Conservation (phyloP, 2,113 vertebrate genomes). For the Hydrolagus affinis region DNA sequence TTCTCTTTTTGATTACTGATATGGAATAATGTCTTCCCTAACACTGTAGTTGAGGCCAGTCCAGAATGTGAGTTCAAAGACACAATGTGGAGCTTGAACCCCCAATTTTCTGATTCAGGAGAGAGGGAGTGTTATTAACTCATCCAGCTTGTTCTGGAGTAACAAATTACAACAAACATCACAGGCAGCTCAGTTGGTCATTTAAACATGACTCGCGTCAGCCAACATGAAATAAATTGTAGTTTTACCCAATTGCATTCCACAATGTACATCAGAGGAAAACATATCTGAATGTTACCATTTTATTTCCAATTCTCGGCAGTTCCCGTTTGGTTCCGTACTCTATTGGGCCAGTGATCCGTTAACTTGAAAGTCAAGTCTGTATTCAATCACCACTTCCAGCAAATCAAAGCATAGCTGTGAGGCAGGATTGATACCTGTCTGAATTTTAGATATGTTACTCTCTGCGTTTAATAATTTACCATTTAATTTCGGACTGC, state of each 20-base stretch:
- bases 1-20: too few relatives aligned
- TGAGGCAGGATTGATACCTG: not conserved
- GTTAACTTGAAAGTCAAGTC: not conserved
- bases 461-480: not conserved
- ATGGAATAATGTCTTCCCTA: too few relatives aligned
- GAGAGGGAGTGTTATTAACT: too few relatives aligned
- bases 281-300: not conserved
- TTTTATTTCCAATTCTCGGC: not conserved
- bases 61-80: too few relatives aligned
- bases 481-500: not conserved
- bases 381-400: not conserved
- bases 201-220: too few relatives aligned
- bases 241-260: not conserved
- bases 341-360: not conserved
- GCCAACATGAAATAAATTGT: too few relatives aligned
- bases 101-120: too few relatives aligned
- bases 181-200: too few relatives aligned
- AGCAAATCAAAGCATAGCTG: slow-evolving; percentile 12
- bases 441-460: not conserved
- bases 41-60: too few relatives aligned
- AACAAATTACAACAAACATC: too few relatives aligned
- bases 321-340: not conserved
- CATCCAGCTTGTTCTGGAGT: too few relatives aligned
- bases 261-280: not conserved
- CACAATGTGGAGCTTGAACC: too few relatives aligned